Evolutionary conservation across 2,113 vertebrate genomes (phyloP).

Genomic region (Rhea americana): DNA sequence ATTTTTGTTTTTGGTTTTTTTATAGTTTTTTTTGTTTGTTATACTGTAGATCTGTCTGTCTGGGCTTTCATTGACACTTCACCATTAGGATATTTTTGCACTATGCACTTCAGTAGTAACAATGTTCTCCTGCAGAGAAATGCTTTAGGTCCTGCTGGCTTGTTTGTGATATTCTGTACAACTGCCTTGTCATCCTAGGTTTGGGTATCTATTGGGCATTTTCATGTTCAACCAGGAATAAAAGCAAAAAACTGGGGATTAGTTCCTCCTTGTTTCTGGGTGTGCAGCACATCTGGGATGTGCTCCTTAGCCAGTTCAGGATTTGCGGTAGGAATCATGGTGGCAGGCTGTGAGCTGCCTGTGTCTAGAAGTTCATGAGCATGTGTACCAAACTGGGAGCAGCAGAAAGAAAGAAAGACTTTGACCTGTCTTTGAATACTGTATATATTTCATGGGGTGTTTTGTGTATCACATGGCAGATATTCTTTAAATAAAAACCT

Average conservation of each 20-base stretch:
- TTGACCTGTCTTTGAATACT: neutral
- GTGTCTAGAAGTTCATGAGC: neutral
- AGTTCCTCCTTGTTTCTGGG: neutral
- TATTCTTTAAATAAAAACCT: neutral
- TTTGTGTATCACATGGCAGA: neutral
- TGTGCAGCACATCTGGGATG: neutral
- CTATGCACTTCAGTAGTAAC: neutral
- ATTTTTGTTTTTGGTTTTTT: neutral
- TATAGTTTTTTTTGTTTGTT: neutral
- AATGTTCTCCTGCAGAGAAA: neutral
- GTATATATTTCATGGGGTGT: fast-evolving
- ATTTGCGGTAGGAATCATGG: neutral
- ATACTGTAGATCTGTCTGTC: neutral
- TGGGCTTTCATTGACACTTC: neutral
- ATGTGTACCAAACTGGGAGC: neutral
- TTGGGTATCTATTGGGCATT: conserved; percentile 6
- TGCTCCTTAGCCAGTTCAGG: neutral
- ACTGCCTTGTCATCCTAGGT: conserved; percentile 4
- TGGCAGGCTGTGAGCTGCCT: fast-evolving
- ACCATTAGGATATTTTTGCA: neutral
- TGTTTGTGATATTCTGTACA: conserved; percentile 22
- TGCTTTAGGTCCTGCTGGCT: neutral
- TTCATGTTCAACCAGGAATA: conserved; percentile 47
- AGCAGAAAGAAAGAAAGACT: neutral
- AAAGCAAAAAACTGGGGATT: conserved; percentile 29